Evolutionary conservation across 2,888 invertebrate genomes (phyloP).

Genomic region (Tipula helvola): DNA sequence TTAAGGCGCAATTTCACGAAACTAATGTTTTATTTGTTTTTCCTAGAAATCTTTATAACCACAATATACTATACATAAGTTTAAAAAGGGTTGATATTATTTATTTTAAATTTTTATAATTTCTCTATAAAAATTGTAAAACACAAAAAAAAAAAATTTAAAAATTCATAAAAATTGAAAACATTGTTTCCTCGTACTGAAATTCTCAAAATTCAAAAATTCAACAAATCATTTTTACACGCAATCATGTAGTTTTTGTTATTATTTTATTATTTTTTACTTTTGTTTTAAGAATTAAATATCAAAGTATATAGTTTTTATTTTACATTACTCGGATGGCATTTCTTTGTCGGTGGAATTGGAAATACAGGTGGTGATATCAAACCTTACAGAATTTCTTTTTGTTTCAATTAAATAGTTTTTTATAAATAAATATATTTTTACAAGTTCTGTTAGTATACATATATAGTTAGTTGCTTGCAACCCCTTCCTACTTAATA

Average conservation of each 20-base stretch:
- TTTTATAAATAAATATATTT: not conserved
- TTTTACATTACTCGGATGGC: not conserved
- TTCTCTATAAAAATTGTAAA: not conserved
- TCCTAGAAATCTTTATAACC: not conserved
- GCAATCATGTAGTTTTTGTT: not conserved
- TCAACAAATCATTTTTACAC: conserved; percentile 4
- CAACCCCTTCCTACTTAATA: not conserved
- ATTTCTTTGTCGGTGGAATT: conserved; percentile 4
- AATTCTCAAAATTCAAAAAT: not conserved
- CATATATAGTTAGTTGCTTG: not conserved
- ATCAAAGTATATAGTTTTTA: not conserved
- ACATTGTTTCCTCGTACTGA: not conserved
- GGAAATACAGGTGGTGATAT: not conserved
- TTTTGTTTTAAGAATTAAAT: not conserved
- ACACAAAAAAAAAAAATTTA: not conserved
- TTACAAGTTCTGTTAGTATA: not conserved
- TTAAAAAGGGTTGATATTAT: not conserved
- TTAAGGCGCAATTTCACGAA: not conserved
- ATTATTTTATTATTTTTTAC: not conserved
- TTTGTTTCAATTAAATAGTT: not conserved
- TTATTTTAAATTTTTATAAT: not conserved
- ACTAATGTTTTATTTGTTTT: not conserved
- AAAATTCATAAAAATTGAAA: not conserved
- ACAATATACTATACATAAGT: not conserved
- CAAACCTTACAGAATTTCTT: not conserved